Base-by-base conservation (phyloP, 2,797 vertebrate species). In the Anabacerthia variegaticeps region DNA sequence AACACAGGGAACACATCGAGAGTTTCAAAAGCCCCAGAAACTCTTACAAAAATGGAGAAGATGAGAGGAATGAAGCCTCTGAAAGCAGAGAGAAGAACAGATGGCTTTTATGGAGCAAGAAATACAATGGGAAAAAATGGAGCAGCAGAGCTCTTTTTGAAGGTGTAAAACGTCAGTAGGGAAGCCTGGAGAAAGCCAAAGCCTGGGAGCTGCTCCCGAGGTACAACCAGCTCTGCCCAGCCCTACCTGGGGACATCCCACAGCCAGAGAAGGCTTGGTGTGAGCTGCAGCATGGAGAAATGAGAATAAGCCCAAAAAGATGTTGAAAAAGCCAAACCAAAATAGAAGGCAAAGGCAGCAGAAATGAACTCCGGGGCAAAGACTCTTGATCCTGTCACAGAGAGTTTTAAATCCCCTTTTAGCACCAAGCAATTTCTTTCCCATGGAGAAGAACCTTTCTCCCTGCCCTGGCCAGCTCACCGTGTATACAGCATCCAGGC, bases 321-420 rank as follows among this genome's bases (percentile, higher is more conserved):
- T 16, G 49, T 48, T 83, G 76, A 73, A 93, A 93, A 90, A 81
- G 59, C 69, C 65, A 83, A 73, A 85, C 62, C 43, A 51, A 72
- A 85, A 66, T 23, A 90, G 78, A 73, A 90, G 61, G 89, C 19
- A 1, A 73, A 63, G 67, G 79, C 88, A 94, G 52, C 2, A 9
- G 59, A 91, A 76, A 68, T 23, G 52, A 66, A 93, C 93, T 94
- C 59, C 6, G 1, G 93, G 92, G 81, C 86, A 86, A 74, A 63
- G 82, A 58, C 81, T 69, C 81, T 68, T 88, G 93, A 95, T 96
- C 94, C 94, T 61, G 93, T 94, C 90, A 56, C 65, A 15, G 49
- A 68, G 84, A 66, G 85, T 91, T 79, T 93, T 83, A 59, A 85
- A 95, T 97, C 95, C 89, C 77, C 82, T 92, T 85, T 96, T 61